Evolutionary conservation across 2,113 vertebrate genomes (phyloP), one percentile per base, ranked within the genome.

Genomic region (Ramphastos sulfuratus): DNA sequence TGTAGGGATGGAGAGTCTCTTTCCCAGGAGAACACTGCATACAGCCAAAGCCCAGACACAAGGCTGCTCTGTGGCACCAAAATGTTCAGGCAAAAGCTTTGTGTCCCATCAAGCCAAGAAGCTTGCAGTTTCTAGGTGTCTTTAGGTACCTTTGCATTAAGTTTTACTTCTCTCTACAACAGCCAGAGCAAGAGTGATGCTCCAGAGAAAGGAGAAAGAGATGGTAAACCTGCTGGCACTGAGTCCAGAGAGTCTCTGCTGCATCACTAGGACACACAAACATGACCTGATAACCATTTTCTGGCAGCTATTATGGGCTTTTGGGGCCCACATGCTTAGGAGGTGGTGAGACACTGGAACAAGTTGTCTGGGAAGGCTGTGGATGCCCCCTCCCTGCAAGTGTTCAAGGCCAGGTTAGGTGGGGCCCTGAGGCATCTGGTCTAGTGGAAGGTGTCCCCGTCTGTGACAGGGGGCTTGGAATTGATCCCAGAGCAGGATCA

Each of bases 41-140:
- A 3, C 19, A 71, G 14, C 1, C 12, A 24, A 52, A 52, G 44
- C 24, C 37, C 33, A 16, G 60, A 15, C 55, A 56, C 6, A 6
- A 42, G 60, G 39, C 15, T 27, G 7, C 24, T 44, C 66, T 48
- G 19, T 13, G 70, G 44, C 64, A 33, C 23, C 50, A 28, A 13
- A 19, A 86, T 66, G 16, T 25, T 61, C 48, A 42, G 72, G 56
- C 21, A 19, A 89, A 80, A 59, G 19, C 42, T 71, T n/a, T n/a
- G 14, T 0, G 0, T 63, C 35, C 70, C 16, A 21, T 0, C 10
- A 82, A 50, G 10, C 20, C 48, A 48, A 48, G 48, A 21, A 80
- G 87, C 28, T 1, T 0, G 2, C 1, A 3, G 8, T 12, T 76
- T 79, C 21, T 13, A 4, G 7, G 8, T 9, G 23, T 54, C 21